A percentile compares a stretch with the other conserved stretches of the same genome.
These are phyloP conservation scores for Protodeltote pygarga DNA, from an alignment of 2,888 invertebrate species.

Conservation along the genomic window DNA sequence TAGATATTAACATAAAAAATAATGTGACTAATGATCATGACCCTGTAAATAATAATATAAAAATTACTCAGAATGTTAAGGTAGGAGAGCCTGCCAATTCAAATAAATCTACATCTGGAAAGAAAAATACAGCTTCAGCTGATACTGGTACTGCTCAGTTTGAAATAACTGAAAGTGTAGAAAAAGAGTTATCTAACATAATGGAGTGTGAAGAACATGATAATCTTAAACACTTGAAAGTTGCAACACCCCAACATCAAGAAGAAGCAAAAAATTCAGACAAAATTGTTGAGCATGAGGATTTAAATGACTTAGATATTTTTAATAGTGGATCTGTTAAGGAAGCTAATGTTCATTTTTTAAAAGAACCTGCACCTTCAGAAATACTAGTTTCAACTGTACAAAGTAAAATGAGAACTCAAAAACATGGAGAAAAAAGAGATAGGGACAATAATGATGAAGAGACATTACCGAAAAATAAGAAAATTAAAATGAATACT, in stretches of 20 bases:
- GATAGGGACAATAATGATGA: conserved; percentile 54
- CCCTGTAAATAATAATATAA: conserved; percentile 20
- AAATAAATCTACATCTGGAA: conserved; percentile 58
- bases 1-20: conserved; percentile 44
- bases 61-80: conserved; percentile 10
- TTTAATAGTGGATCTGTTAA: conserved; percentile 72
- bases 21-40: conserved; percentile 33
- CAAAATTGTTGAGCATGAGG: conserved; percentile 40
- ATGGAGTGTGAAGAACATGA: conserved; percentile 62
- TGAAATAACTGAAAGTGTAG: conserved; percentile 78
- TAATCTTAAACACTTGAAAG: conserved; percentile 22
- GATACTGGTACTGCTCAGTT: conserved; percentile 71
- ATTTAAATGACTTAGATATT: conserved; percentile 69
- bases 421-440: conserved; percentile 64
- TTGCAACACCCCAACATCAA: conserved; percentile 9
- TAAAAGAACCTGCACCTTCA: conserved; percentile 64
- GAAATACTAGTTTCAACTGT: conserved; percentile 68
- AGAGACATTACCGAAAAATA: conserved; percentile 51
- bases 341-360: conserved; percentile 60
- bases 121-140: conserved; percentile 78
- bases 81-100: conserved; percentile 8
- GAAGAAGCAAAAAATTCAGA: not conserved
- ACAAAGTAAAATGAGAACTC: conserved; percentile 51
- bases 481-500: conserved; percentile 61
- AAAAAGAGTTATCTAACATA: conserved; percentile 71